Evolutionary conservation across 2,113 vertebrate species (phyloP).

Genomic region (Phodopus roborovskii): DNA sequence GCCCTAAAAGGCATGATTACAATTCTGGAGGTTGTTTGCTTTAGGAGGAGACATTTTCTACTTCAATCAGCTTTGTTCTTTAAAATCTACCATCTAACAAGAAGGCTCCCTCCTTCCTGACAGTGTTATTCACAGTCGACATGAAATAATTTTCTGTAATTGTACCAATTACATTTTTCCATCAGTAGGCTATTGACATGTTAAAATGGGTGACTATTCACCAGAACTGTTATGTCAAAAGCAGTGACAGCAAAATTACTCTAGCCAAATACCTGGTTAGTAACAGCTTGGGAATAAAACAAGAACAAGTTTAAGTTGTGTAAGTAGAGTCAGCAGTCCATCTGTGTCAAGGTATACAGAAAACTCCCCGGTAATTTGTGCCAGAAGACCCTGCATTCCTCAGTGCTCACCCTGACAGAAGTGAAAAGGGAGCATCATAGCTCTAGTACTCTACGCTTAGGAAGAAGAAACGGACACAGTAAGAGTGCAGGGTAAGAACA

Average conservation of each 20-base stretch:
- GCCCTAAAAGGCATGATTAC: constrained; percentile 68
- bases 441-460: background rate
- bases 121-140: constrained; percentile 79
- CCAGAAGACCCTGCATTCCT: background rate
- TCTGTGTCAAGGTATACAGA: background rate
- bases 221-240: constrained; percentile 78
- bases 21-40: constrained; percentile 67
- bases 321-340: background rate
- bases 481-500: constrained; percentile 33
- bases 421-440: background rate
- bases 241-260: constrained; percentile 81
- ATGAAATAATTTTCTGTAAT: constrained; percentile 81
- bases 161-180: constrained; percentile 78
- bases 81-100: constrained; percentile 70
- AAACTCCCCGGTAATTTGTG: background rate
- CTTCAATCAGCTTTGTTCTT: constrained; percentile 75
- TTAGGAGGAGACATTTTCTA: constrained; percentile 66
- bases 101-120: constrained; percentile 72
- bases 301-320: constrained; percentile 58
- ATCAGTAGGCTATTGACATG: constrained; percentile 74
- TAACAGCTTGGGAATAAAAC: constrained; percentile 74
- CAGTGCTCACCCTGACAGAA: background rate
- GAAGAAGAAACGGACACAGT: background rate
- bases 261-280: constrained; percentile 73
- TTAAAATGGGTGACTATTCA: constrained; percentile 68